Evolutionary conservation across 2,888 invertebrate species (phyloP), one percentile per base, ranked within the genome.

Genomic region (Lepidocyrtoides sp.): DNA sequence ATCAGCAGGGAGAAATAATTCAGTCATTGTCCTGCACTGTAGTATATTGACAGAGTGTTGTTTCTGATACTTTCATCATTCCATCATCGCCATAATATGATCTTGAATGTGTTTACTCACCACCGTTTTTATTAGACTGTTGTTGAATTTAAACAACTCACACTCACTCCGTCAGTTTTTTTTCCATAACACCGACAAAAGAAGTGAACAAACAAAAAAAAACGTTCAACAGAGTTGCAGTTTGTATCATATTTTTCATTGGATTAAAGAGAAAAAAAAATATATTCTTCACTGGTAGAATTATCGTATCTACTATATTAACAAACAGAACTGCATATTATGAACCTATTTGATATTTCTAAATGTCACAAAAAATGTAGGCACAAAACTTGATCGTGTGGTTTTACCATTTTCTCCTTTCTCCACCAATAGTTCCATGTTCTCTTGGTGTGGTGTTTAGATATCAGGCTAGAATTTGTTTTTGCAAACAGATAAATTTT

Each of bases 11-110:
- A 69, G 12, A 41, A 69, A 69, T 44, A 69, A 41, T 69, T 69
- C 75, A 75, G 75, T 75, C 75, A 75, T 75, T 75, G 75, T 75
- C 75, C 75, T 75, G 48, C 26, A 26, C 26, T 44, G 20, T 75
- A 48, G 2, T 20, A n/a, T 48, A 48, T 75, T 44, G 75, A 72
- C 44, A 44, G 20, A n/a, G 72, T 63, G 44, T 44, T 48, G 20
- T 44, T 23, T 44, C 48, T 26, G 26, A 14, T n/a, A 29, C 48
- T 75, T 8, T 26, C 20, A 32, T 14, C n/a, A n/a, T 23, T 20
- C 0, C 36, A 69, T 1, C 36, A 60, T 26, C 41, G n/a, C 14
- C 17, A 20, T 8, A 75, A 48, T 26, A 48, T 48, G 75, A 75
- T 17, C 75, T 75, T 75, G 23, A 48, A 75, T 72, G 66, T 2